phyloP scores from a whole-genome alignment of 2,888 invertebrate species.

The Minunthozetes semirufus region DNA sequence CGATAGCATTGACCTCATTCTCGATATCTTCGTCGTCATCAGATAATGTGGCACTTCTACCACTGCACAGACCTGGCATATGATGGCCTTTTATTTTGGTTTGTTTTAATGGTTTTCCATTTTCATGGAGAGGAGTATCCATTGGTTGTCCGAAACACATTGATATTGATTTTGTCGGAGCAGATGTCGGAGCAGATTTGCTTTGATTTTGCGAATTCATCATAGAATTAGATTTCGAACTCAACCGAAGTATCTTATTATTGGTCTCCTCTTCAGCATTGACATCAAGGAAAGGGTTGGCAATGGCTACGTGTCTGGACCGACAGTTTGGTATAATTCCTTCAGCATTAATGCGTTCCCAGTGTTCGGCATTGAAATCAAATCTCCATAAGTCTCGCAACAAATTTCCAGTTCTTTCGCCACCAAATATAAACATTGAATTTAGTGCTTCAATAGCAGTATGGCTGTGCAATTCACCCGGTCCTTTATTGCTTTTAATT shows the following conservation, averaged over 20 bases:
- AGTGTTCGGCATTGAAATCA: constrained; percentile 71
- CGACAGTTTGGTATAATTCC: constrained; percentile 44
- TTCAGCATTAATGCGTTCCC: constrained; percentile 59
- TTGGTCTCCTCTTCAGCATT: constrained; percentile 1
- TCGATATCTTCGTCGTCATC: constrained; percentile 40
- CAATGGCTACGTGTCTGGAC: constrained; percentile 44
- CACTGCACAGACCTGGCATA: constrained; percentile 40
- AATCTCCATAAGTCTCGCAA: constrained; percentile 74
- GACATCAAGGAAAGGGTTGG: constrained; percentile 40
- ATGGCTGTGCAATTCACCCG: constrained; percentile 68
- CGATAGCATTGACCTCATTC: constrained; percentile 30
- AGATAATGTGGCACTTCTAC: constrained; percentile 39
- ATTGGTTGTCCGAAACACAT: constrained; percentile 41
- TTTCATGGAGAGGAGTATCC: constrained; percentile 30
- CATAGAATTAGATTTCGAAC: constrained; percentile 28
- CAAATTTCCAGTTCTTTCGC: constrained; percentile 62
- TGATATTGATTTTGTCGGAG: constrained; percentile 42
- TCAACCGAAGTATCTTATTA: constrained; percentile 21
- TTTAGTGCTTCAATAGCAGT: constrained; percentile 68
- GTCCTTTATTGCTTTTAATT: constrained; percentile 49
- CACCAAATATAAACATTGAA: constrained; percentile 71
- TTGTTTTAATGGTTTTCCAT: constrained; percentile 20
- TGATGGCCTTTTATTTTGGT: constrained; percentile 42
- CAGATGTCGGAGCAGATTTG: background rate
- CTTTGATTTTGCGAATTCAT: constrained; percentile 6